These are phyloP conservation scores for Urechis unicinctus DNA, from an alignment of 2,888 invertebrate species.

Conservation along the genomic window DNA sequence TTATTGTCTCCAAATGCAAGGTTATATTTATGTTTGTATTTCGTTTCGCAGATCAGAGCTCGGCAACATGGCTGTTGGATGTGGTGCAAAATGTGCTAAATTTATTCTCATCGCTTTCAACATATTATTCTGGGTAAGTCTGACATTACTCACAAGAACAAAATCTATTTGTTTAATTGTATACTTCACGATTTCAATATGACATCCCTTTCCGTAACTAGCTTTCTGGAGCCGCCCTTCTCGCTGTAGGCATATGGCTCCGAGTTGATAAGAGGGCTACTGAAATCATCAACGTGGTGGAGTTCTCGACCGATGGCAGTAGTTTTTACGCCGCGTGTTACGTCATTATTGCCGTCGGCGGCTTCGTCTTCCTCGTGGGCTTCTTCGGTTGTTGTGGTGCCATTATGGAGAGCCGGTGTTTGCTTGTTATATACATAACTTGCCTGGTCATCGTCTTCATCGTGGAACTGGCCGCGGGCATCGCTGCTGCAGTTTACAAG, in stretches of 20 bases:
- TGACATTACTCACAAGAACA: too few species aligned
- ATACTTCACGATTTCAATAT: too few species aligned
- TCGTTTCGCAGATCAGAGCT: too few species aligned
- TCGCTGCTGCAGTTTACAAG: constrained; percentile 34
- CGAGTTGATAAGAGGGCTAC: constrained; percentile 55
- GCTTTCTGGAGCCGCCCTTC: constrained; percentile 56
- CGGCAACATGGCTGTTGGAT: constrained; percentile 59
- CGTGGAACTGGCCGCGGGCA: constrained; percentile 39
- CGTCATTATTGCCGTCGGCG: constrained; percentile 55
- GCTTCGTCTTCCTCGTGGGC: constrained; percentile 55
- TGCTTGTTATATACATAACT: constrained; percentile 49
- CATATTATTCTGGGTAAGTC: constrained; percentile 52
- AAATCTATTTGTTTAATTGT: too few species aligned
- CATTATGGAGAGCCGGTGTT: constrained; percentile 54
- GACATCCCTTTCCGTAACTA: constrained; percentile 31
- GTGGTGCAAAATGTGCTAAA: constrained; percentile 52
- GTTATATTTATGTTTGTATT: too few species aligned
- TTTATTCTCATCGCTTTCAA: constrained; percentile 52
- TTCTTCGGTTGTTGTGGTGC: constrained; percentile 60
- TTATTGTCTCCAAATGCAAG: too few species aligned
- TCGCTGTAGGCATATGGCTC: constrained; percentile 56
- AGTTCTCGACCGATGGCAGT: constrained; percentile 38
- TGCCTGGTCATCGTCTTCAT: constrained; percentile 39
- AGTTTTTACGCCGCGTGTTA: constrained; percentile 55
- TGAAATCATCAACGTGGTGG: constrained; percentile 54